A percentile compares a stretch with the other conserved stretches of the same genome.
These are phyloP conservation scores for Xestobium rufovillosum DNA, from an alignment of 2,888 invertebrate genomes.

Conservation along the genomic window DNA sequence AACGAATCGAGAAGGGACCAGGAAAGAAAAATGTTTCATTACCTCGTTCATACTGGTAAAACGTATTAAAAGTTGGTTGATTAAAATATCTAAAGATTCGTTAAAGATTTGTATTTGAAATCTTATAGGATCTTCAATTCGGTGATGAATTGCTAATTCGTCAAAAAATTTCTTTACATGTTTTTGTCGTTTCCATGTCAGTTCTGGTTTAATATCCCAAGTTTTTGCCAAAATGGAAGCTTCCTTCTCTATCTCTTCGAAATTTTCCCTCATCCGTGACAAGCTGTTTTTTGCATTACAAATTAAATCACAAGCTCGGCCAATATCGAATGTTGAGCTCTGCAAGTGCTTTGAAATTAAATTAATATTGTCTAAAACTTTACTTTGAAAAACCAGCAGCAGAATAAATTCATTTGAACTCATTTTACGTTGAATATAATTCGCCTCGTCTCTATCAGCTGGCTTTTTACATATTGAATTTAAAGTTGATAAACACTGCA, in stretches of 20 bases:
- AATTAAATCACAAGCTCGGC: too few relatives aligned
- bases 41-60: background rate
- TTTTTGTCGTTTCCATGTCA: background rate
- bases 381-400: too few relatives aligned
- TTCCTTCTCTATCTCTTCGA: background rate
- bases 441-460: slow-evolving; percentile 7
- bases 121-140: background rate
- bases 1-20: background rate
- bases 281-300: too few relatives aligned
- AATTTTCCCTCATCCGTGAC: too few relatives aligned
- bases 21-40: background rate
- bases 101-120: background rate
- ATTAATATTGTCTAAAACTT: too few relatives aligned
- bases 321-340: background rate
- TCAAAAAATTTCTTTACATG: background rate
- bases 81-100: background rate
- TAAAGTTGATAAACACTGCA: slow-evolving; percentile 8
- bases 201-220: slow-evolving; percentile 1
- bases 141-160: background rate
- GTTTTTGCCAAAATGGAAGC: background rate
- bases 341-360: too few relatives aligned
- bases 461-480: slow-evolving; percentile 5
- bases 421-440: too few relatives aligned
- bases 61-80: background rate
- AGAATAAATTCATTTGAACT: background rate